These are phyloP conservation scores for Oreotragus oreotragus DNA, from an alignment of 2,113 vertebrate genomes.

Conservation along the genomic window DNA sequence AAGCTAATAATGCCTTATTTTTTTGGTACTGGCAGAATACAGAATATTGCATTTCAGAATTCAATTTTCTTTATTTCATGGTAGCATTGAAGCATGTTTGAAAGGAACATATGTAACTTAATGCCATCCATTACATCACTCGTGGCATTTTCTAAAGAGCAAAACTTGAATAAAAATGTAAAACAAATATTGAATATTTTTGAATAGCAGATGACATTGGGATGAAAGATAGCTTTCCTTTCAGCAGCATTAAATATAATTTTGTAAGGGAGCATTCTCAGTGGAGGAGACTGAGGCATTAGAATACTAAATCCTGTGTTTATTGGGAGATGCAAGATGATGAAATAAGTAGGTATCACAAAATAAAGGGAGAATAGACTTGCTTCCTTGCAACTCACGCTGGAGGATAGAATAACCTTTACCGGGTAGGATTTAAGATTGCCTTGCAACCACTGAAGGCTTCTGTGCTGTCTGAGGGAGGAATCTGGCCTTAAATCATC, in stretches of 20 bases:
- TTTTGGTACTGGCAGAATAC: neutral
- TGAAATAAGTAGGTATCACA: neutral
- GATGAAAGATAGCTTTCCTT: constrained; percentile 24
- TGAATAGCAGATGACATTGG: constrained; percentile 40
- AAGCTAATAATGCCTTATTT: constrained; percentile 1
- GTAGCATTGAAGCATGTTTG: constrained; percentile 45
- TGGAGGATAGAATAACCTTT: neutral
- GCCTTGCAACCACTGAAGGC: neutral
- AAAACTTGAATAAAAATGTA: constrained; percentile 70
- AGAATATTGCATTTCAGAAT: constrained; percentile 40
- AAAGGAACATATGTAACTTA: constrained; percentile 57
- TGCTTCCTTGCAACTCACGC: neutral
- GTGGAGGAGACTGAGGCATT: constrained; percentile 6
- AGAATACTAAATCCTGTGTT: constrained; percentile 38
- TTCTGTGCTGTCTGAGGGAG: neutral
- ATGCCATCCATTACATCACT: constrained; percentile 48
- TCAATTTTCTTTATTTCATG: constrained; percentile 53
- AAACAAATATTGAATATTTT: constrained; percentile 71
- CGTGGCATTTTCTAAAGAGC: constrained; percentile 72
- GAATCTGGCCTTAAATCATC: constrained; percentile 45
- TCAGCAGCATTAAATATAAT: constrained; percentile 10
- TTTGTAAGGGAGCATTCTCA: constrained; percentile 59
- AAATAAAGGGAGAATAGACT: neutral
- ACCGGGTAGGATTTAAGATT: neutral
- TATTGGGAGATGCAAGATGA: constrained; percentile 24